A percentile compares a stretch with the other conserved stretches of the same genome.
Evolutionary conservation across 2,113 vertebrate genomes (phyloP).

Genomic region (Lepidothrix coronata): DNA sequence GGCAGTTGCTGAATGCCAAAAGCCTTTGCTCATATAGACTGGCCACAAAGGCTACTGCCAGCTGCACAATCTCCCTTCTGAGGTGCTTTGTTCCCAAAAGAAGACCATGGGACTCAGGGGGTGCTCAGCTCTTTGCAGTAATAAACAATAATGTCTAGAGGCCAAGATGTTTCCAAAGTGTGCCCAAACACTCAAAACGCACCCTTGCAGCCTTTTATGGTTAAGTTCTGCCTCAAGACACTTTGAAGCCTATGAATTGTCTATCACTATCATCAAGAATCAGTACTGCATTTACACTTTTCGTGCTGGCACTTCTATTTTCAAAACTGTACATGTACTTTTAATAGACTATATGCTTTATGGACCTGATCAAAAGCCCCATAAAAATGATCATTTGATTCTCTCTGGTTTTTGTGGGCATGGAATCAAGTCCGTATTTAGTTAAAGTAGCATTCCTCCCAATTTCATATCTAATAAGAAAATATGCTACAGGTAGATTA

Average conservation of each 20-base stretch:
- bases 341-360: neutral
- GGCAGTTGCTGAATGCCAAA: neutral
- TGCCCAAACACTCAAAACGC: neutral
- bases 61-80: neutral
- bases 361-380: neutral
- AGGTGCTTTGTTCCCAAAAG: neutral
- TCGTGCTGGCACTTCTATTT: neutral
- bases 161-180: neutral
- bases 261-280: neutral
- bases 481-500: neutral
- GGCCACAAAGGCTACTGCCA: neutral
- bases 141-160: neutral
- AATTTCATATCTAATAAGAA: neutral
- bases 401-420: neutral
- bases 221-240: neutral
- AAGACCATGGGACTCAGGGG: neutral
- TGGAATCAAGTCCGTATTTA: neutral
- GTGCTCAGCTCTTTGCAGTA: neutral
- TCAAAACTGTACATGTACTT: neutral
- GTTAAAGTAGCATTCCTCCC: neutral
- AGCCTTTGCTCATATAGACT: fast-evolving
- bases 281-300: conserved; percentile 8
- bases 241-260: neutral
- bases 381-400: neutral
- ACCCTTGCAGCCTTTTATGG: neutral